Base-by-base conservation (phyloP, 2,888 invertebrate genomes). In the Macropis europaea region DNA sequence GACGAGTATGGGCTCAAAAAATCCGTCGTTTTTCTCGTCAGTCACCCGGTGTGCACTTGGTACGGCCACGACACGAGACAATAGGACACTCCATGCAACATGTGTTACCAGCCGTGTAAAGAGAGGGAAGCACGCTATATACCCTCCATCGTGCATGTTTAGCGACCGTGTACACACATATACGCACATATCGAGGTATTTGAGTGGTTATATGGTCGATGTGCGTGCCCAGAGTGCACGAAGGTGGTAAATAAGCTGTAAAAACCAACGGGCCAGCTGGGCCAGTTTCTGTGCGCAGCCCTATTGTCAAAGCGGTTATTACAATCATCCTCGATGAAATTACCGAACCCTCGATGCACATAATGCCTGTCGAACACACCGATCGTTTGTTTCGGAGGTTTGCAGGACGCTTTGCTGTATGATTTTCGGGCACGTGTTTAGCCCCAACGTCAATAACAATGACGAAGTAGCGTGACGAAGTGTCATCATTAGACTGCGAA, bases 31-130 rank as follows among this genome's bases (percentile, higher is more conserved):
- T 50, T 50, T 22, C 19, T 30, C 30, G 52, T 71, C 47, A 32
- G 47, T 64, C 64, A 72, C 56, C 61, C 73, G 66, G 64, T 73
- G 52, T 40, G n/a, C 42, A 30, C 26, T 17, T 13, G 22, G 54
- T 59, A 2, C 59, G 48, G 38, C 40, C 62, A 48, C 53, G 53
- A 53, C 57, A 45, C 73, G 73, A 59, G 72, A 77, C 77, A 77
- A 77, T 77, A 24, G 77, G 42, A 38, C 56, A 66, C 69, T 63
- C 73, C 56, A n/a, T 45, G 77, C 77, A 77, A 77, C 77, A 77
- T 77, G 77, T 77, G 77, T 77, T 77, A 69, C 77, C 62, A 43
- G 61, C 48, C 57, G 47, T 24, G 60, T 40, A 72, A 57, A 72
- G 34, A 47, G 57, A 60, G 53, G 50, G 40, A 40, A 6, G 9